These are phyloP conservation scores for Pterostichus madidus DNA, from an alignment of 2,888 invertebrate species.

Conservation along the genomic window DNA sequence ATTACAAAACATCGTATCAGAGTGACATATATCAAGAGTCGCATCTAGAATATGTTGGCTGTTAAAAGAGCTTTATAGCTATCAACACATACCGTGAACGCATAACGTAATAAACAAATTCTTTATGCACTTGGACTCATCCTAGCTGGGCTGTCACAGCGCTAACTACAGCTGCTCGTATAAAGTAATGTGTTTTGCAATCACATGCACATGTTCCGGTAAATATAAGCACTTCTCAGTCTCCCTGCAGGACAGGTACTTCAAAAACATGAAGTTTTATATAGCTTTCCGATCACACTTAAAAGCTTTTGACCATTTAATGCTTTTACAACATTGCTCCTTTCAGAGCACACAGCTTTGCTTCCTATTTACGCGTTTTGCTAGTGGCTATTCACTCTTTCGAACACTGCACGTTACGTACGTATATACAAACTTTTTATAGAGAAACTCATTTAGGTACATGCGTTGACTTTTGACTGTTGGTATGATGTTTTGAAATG, in stretches of 20 bases:
- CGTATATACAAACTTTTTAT: slow-evolving; percentile 28
- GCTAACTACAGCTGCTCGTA: slow-evolving; percentile 26
- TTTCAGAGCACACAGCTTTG: slow-evolving; percentile 56
- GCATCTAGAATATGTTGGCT: neutral
- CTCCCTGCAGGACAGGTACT: slow-evolving; percentile 52
- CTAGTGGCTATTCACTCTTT: slow-evolving; percentile 53
- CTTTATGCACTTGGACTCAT: neutral
- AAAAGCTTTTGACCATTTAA: slow-evolving; percentile 61
- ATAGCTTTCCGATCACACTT: slow-evolving; percentile 64
- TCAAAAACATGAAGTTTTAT: slow-evolving; percentile 60
- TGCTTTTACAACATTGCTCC: slow-evolving; percentile 58
- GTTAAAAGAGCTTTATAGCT: neutral
- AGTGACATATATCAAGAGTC: neutral
- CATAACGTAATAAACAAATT: neutral
- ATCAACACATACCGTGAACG: neutral
- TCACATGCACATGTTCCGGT: slow-evolving; percentile 52
- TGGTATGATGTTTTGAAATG: slow-evolving; percentile 45
- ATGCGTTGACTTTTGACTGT: slow-evolving; percentile 52
- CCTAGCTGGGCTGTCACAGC: neutral
- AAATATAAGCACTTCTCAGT: slow-evolving; percentile 48
- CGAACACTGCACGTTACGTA: slow-evolving; percentile 32
- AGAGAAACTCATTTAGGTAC: slow-evolving; percentile 47
- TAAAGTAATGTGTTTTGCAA: slow-evolving; percentile 24
- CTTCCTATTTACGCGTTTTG: slow-evolving; percentile 63
- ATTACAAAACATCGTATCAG: too few relatives aligned